These are phyloP conservation scores for Hypsopygia costalis DNA, from an alignment of 2,888 invertebrate genomes.

Conservation along the genomic window DNA sequence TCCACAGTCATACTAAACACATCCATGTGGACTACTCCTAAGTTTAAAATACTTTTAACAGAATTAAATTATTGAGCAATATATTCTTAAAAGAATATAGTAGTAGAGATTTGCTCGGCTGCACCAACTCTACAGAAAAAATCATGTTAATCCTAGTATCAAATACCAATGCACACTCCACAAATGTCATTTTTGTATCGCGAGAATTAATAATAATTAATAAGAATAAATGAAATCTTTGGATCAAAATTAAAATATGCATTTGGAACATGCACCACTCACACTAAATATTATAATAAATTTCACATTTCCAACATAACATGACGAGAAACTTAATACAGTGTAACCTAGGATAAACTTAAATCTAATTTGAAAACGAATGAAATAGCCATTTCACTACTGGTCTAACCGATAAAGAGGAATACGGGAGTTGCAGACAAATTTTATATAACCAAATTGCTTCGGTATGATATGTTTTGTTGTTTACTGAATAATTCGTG, in stretches of 20 bases:
- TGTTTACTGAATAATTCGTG: slow-evolving; percentile 73
- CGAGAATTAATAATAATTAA: slow-evolving; percentile 57
- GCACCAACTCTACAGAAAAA: slow-evolving; percentile 75
- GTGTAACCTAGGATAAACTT: slow-evolving; percentile 65
- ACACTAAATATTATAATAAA: slow-evolving; percentile 63
- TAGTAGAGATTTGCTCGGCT: slow-evolving; percentile 79
- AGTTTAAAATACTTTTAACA: slow-evolving; percentile 75
- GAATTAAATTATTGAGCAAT: slow-evolving; percentile 79
- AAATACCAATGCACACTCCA: slow-evolving; percentile 77
- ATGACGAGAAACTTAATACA: slow-evolving; percentile 66
- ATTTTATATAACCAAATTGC: slow-evolving; percentile 56
- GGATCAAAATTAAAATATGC: slow-evolving; percentile 76
- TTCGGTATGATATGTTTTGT: slow-evolving; percentile 77
- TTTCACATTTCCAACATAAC: slow-evolving; percentile 65
- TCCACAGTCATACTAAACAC: slow-evolving; percentile 63
- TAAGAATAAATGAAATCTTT: slow-evolving; percentile 71
- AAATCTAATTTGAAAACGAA: slow-evolving; percentile 72
- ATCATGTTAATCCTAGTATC: slow-evolving; percentile 66
- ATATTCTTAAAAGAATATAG: slow-evolving; percentile 76
- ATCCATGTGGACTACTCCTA: slow-evolving; percentile 68
- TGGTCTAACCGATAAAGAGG: slow-evolving; percentile 47
- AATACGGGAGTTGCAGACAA: slow-evolving; percentile 56
- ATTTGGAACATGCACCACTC: slow-evolving; percentile 72
- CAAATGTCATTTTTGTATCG: slow-evolving; percentile 70
- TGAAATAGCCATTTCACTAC: slow-evolving; percentile 65